Percentiles rank a stretch among this genome's conserved stretches.
These are phyloP conservation scores for Heliothis virescens DNA, from an alignment of 1,140 invertebrate species.

Conservation along the genomic window DNA sequence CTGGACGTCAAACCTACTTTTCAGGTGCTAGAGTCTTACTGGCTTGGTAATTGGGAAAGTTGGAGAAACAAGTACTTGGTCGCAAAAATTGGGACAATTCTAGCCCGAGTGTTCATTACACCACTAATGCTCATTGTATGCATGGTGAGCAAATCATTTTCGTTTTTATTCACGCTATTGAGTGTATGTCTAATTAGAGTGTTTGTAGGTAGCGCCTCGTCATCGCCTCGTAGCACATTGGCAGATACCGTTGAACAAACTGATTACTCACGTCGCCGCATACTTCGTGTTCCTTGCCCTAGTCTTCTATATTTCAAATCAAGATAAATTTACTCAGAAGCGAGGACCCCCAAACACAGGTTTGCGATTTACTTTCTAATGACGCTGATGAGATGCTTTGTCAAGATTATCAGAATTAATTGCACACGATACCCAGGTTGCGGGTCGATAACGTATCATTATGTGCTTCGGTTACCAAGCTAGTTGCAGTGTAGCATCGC, in stretches of 20 bases:
- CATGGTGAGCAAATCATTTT: slow-evolving; percentile 57
- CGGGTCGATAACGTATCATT: slow-evolving; percentile 30
- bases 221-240: slow-evolving; percentile 77
- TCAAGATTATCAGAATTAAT: slow-evolving; percentile 57
- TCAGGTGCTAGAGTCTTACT: slow-evolving; percentile 72
- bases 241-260: slow-evolving; percentile 87
- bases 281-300: slow-evolving; percentile 88
- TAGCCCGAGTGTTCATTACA: slow-evolving; percentile 79
- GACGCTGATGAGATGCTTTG: slow-evolving; percentile 54
- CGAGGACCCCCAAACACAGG: slow-evolving; percentile 86
- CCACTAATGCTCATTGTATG: slow-evolving; percentile 83
- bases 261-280: slow-evolving; percentile 87
- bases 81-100: slow-evolving; percentile 68
- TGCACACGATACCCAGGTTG: slow-evolving; percentile 36
- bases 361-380: slow-evolving; percentile 56
- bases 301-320: slow-evolving; percentile 87
- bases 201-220: slow-evolving; percentile 72
- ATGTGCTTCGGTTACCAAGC: slow-evolving; percentile 23
- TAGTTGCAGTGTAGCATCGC: slow-evolving; percentile 8
- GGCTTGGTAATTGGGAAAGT: slow-evolving; percentile 87
- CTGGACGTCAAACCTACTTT: not conserved
- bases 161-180: slow-evolving; percentile 18
- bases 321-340: slow-evolving; percentile 85
- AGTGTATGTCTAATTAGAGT: slow-evolving; percentile 41
- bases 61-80: slow-evolving; percentile 83